phyloP scores from a whole-genome alignment of 2,888 invertebrate genomes.

The Rhagonycha fulva region DNA sequence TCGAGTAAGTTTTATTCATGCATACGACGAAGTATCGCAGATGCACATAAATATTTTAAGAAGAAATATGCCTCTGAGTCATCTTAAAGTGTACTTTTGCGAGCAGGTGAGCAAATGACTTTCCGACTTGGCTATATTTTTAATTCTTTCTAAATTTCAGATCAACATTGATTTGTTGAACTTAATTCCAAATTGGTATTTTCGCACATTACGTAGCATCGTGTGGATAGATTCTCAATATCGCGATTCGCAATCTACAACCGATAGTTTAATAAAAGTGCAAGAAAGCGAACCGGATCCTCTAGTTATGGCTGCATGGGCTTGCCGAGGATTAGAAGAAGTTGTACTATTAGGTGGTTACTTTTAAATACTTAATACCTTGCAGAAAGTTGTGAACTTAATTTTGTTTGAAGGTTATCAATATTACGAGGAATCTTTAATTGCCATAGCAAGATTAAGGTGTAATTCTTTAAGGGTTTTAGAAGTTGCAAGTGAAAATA shows the following conservation, averaged over 20 bases:
- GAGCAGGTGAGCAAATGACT: conserved; percentile 58
- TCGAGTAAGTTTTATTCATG: conserved; percentile 68
- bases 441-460: conserved; percentile 67
- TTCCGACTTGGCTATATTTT: neutral
- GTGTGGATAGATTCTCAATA: conserved; percentile 64
- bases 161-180: conserved; percentile 63
- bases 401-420: conserved; percentile 57
- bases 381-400: neutral
- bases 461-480: conserved; percentile 60
- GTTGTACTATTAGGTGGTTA: conserved; percentile 57
- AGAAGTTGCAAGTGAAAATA: conserved; percentile 61
- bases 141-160: conserved; percentile 33
- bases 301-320: conserved; percentile 69
- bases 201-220: conserved; percentile 60
- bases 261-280: conserved; percentile 32
- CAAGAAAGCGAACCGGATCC: conserved; percentile 58
- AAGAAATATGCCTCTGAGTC: conserved; percentile 72
- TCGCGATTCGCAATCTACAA: conserved; percentile 35
- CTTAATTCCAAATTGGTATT: conserved; percentile 59
- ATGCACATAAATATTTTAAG: conserved; percentile 67
- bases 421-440: conserved; percentile 64
- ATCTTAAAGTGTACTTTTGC: conserved; percentile 75
- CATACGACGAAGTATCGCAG: conserved; percentile 67
- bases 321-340: conserved; percentile 63
- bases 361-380: conserved; percentile 21